Conservation (phyloP, 2,888 invertebrate species). For the Pediacus dermestoides region DNA sequence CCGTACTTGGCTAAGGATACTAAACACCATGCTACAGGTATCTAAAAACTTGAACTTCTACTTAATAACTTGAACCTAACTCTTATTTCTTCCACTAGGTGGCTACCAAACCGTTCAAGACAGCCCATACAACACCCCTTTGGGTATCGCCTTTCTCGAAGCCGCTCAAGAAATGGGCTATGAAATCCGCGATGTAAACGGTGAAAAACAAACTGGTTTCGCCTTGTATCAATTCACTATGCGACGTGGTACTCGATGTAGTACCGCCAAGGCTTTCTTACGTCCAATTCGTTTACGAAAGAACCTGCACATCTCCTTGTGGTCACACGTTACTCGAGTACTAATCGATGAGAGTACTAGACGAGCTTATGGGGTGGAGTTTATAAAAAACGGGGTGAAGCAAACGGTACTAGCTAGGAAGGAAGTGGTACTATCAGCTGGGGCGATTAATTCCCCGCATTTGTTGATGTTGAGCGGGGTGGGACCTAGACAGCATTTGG, state of each 20-base stretch:
- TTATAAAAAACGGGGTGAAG: conserved; percentile 66
- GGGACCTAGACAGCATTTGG: conserved; percentile 71
- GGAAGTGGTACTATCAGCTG: conserved; percentile 83
- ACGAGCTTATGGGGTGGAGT: conserved; percentile 74
- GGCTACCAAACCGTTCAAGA: conserved; percentile 77
- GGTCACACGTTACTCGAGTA: conserved; percentile 71
- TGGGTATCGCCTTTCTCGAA: conserved; percentile 80
- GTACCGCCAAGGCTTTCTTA: conserved; percentile 80
- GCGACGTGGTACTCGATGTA: conserved; percentile 77
- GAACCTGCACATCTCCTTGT: conserved; percentile 79
- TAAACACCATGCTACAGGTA: conserved; percentile 69
- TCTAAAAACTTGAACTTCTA: conserved; percentile 11
- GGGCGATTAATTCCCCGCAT: conserved; percentile 89
- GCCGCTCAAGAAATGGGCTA: conserved; percentile 93
- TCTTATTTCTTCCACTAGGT: conserved; percentile 57
- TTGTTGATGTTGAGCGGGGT: conserved; percentile 86
- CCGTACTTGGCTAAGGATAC: conserved; percentile 77
- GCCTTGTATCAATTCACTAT: conserved; percentile 87
- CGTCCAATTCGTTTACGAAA: conserved; percentile 71
- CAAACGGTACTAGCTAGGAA: conserved; percentile 66
- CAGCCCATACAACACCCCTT: conserved; percentile 74
- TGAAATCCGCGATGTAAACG: conserved; percentile 81
- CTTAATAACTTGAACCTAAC: neutral
- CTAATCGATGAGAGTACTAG: conserved; percentile 65
- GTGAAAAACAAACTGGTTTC: conserved; percentile 81